A percentile compares a stretch with the other conserved stretches of the same genome.
These are phyloP conservation scores for Carettochelys insculpta DNA, from an alignment of 2,113 vertebrate species.

Conservation along the genomic window DNA sequence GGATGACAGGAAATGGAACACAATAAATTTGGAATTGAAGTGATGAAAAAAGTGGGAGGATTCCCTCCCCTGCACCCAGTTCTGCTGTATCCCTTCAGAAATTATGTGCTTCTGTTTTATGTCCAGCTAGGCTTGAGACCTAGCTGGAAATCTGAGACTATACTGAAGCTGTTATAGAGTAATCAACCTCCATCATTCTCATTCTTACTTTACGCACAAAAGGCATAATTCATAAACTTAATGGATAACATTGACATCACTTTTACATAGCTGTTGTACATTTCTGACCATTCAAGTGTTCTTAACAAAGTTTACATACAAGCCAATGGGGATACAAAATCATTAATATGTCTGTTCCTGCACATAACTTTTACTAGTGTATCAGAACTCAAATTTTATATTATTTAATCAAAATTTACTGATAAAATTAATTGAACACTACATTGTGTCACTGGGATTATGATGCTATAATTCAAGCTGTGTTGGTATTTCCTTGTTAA, in stretches of 20 bases:
- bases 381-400: not conserved
- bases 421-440: not conserved
- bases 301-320: not conserved
- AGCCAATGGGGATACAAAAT: not conserved
- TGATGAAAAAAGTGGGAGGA: not conserved
- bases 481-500: conserved; percentile 16
- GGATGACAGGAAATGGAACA: not conserved
- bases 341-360: not conserved
- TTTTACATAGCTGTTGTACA: not conserved
- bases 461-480: not conserved
- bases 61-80: not conserved
- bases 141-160: not conserved
- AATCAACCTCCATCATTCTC: not conserved
- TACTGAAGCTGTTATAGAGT: not conserved
- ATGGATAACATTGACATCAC: not conserved
- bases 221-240: not conserved
- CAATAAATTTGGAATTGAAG: not conserved
- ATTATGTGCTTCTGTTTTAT: not conserved
- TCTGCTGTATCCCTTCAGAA: not conserved
- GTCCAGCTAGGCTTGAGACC: not conserved
- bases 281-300: not conserved
- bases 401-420: not conserved
- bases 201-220: not conserved
- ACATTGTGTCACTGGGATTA: not conserved
- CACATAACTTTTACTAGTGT: not conserved